Evolutionary conservation across 2,113 vertebrate species (phyloP), one percentile per base, ranked within the genome.

Genomic region (Dicrurus megarhynchus): DNA sequence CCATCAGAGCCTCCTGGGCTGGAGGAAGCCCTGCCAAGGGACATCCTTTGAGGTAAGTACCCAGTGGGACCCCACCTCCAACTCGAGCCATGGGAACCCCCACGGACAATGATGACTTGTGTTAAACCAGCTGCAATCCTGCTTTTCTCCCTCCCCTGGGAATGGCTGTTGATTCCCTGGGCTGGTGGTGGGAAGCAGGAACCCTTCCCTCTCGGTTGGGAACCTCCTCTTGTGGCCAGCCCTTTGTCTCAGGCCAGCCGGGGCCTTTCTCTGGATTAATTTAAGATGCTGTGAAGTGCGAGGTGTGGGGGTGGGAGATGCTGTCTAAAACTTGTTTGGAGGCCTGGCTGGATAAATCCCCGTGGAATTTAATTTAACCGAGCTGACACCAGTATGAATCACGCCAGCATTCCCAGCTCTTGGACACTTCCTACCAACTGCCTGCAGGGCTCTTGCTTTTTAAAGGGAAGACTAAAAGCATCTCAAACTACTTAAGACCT

Each of bases 311-410:
- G 50, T 28, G 60, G 76, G 46, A 20, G 44, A 39, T 90, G 94
- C 90, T 75, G 84, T 74, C 93, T 67, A 37, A 94, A 92, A 86
- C 71, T 84, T 65, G 35, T 90, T 94, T 15, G 1, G 63, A 80
- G 70, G 70, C 77, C 65, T 90, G 89, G 79, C 93, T 64, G 82
- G 85, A 90, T 93, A 97, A 96, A 96, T 93, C 96, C 86, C 93
- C 1, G 0, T 81, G 93, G 95, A 95, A 95, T 95, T 97, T 73
- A 73, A 97, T 96, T 94, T 85, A 74, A 84, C 91, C 3, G 18
- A 95, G 85, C 79, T 94, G 79, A 92, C 93, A 86, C 68, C 78
- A 47, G 33, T 27, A 79, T 60, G 92, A 96, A 92, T 77, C 90
- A 89, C 33, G 7, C 80, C 95, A 84, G 63, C 71, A 49, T 47